Evolutionary conservation across 2,113 vertebrate genomes (phyloP).

Genomic region (Poicephalus gulielmi): DNA sequence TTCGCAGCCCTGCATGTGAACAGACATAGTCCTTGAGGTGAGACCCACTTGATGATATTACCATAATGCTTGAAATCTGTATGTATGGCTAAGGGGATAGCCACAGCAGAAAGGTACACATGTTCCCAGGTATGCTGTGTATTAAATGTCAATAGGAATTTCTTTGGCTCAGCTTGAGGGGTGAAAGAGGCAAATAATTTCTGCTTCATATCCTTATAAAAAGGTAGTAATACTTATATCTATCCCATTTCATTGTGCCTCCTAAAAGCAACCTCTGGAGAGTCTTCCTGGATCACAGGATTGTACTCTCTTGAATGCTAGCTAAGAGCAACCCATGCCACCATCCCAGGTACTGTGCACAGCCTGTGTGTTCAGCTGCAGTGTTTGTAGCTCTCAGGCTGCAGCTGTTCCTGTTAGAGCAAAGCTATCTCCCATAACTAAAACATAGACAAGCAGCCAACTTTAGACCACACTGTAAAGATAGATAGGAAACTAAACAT

Average conservation of each 20-base stretch:
- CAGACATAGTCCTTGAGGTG: neutral
- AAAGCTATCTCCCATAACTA: neutral
- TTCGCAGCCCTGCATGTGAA: neutral
- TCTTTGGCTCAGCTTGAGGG: neutral
- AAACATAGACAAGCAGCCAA: neutral
- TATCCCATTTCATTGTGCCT: neutral
- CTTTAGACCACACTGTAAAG: neutral
- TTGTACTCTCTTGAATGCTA: no score
- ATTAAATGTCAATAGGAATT: neutral
- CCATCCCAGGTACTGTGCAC: neutral
- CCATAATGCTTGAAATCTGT: neutral
- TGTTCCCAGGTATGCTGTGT: neutral
- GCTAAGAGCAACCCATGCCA: neutral
- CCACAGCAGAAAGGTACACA: neutral
- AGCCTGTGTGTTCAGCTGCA: neutral
- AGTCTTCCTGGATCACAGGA: neutral
- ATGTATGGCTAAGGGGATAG: neutral
- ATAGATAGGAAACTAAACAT: neutral
- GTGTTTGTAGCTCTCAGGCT: neutral
- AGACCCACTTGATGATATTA: neutral
- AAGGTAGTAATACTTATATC: neutral
- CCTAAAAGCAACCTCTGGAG: neutral
- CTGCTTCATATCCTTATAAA: neutral
- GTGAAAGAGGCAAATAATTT: neutral
- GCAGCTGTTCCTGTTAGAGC: neutral